Base-by-base conservation (phyloP, 92 coral and sea anemone species). In the Metridium senile region DNA sequence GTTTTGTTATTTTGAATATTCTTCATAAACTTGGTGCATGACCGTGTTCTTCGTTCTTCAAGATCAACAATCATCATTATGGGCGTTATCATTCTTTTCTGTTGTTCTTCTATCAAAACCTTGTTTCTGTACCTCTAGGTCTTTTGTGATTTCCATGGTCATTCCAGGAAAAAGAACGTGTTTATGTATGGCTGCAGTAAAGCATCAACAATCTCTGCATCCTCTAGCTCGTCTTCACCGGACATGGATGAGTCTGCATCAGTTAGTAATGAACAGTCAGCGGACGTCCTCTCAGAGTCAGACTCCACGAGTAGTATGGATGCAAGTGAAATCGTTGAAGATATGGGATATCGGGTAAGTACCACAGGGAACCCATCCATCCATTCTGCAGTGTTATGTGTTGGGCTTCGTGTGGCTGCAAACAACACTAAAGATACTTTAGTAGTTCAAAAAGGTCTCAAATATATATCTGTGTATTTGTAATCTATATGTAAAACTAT, bases 161-260 rank as follows among this genome's bases (percentile, higher is more conserved):
- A 94, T 58, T 94, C 98, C 16, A 93, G 98, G 0, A 94, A 94
- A 85, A 94, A 94, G 90, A 94, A 94, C 72, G 98, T 94, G 53
- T 94, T 94, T 69, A 86, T 94, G 87, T 94, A 94, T 54, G 98
- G 98, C 23, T 94, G 98, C 49, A 92, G 93, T 32, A 91, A 86
- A 33, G 89, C 84, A 0, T 91, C 97, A 52, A 83, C 97, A 0
- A 70, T 82, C 11, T 88, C 97, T 20, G 92, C 97, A 25, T 76
- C 86, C 19, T 89, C 97, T 0, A 84, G 89, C 74, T 87, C 49
- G 49, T 39, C 97, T 27, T 88, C 91, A 66, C 88, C 86, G 68
- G 97, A 91, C 62, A 80, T 84, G 3, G 92, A 89, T 69, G 72
- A 92, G 53, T 84, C 91, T 23, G 94, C 71, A 53, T 68, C 94